phyloP scores from a whole-genome alignment of 2,113 vertebrate genomes.

The Fulica atra region DNA sequence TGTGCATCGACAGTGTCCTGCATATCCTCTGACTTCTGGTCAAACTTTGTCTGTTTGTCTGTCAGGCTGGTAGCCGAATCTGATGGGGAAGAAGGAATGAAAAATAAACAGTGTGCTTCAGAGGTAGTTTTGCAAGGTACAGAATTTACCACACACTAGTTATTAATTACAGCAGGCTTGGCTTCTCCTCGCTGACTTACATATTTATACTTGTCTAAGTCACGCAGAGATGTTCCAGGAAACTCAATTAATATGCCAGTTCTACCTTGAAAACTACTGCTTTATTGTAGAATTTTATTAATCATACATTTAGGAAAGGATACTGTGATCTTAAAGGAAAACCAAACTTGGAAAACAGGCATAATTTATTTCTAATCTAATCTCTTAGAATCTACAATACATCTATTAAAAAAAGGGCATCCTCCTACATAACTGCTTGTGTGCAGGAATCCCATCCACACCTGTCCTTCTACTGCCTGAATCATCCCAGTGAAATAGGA shows the following conservation, averaged over 20 bases:
- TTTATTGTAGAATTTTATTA: not conserved
- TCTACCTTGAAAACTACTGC: not conserved
- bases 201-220: not conserved
- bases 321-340: not conserved
- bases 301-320: not conserved
- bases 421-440: not conserved
- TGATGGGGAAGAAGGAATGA: not conserved
- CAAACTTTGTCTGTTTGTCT: slow-evolving; percentile 12
- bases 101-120: not conserved
- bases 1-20: slow-evolving; percentile 39
- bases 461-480: not conserved
- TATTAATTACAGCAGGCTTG: slow-evolving; percentile 1
- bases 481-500: not conserved
- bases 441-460: not conserved
- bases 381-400: not conserved
- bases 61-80: slow-evolving; percentile 18
- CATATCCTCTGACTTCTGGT: slow-evolving; percentile 52
- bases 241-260: not conserved
- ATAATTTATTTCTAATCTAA: not conserved
- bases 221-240: not conserved
- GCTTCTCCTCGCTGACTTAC: not conserved
- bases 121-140: not conserved
- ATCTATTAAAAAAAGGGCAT: not conserved
- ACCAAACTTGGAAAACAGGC: not conserved
- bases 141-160: not conserved